Evolutionary conservation across 1,140 invertebrate species (phyloP).

Genomic region (Dufourea novaeangliae): DNA sequence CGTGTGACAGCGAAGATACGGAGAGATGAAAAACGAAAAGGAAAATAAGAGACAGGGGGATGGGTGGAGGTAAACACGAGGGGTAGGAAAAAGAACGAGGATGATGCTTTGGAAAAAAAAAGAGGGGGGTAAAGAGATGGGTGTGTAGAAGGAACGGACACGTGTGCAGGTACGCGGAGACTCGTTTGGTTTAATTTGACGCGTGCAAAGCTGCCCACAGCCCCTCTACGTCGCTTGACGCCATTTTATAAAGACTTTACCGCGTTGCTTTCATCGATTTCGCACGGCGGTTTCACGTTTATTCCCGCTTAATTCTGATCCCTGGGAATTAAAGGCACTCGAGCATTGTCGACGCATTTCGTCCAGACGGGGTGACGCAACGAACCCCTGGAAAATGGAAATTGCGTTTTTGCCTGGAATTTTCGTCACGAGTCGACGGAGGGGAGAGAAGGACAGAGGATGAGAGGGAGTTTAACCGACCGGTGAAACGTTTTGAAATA

Average conservation of each 20-base stretch:
- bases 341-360: background rate
- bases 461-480: too few relatives aligned
- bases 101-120: background rate
- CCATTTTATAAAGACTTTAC: slow-evolving; percentile 25
- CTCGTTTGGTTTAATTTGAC: slow-evolving; percentile 60
- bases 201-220: slow-evolving; percentile 6
- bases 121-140: background rate
- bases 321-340: slow-evolving; percentile 27
- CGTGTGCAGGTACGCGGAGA: slow-evolving; percentile 1
- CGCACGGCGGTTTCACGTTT: slow-evolving; percentile 11
- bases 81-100: background rate
- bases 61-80: background rate
- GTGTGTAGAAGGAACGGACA: background rate
- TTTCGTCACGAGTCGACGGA: background rate
- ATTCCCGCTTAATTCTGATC: slow-evolving; percentile 39
- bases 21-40: background rate
- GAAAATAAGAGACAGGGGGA: background rate
- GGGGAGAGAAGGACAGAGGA: too few relatives aligned
- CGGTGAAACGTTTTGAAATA: background rate
- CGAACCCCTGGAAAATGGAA: background rate
- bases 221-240: background rate
- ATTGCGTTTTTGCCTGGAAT: background rate
- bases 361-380: background rate
- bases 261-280: slow-evolving; percentile 40
- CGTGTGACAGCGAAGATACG: slow-evolving; percentile 7